Evolutionary conservation across 2,888 invertebrate species (phyloP), one percentile per base, ranked within the genome.

Genomic region (Odontothrips loti): DNA sequence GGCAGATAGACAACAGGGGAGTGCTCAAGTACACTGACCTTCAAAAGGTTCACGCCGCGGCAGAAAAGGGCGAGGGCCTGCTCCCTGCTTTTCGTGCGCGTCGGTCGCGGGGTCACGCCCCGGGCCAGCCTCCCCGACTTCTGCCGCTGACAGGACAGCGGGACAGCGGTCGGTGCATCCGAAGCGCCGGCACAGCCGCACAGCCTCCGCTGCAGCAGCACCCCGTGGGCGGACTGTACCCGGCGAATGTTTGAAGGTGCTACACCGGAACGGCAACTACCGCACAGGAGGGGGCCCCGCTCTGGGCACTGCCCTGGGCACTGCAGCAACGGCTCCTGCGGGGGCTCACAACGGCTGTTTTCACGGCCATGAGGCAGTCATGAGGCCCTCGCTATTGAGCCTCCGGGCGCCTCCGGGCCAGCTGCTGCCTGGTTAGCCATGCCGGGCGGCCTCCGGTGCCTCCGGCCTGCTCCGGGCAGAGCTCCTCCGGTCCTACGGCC

Each of bases 11-110:
- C 68, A 75, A 75, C 27, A 75, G 12, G 58, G 68, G 68, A 23
- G 68, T 68, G n/a, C 68, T 68, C 68, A 23, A 75, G 68, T 75
- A 75, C 68, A 75, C 23, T 75, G 68, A 75, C 68, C 68, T 75
- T 75, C 68, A 75, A 75, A 75, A 75, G 12, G 68, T 12, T 17
- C 58, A 15, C 58, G 51, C 51, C 58, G 58, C 58, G 58, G 20
- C 17, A 58, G 58, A 27, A 27, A 11, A 27, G 23, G 27, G 1
- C 68, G 68, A 2, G 20, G 11, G 68, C 12, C 23, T 11, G 23
- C 8, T 0, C 1, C n/a, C n/a, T 68, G 23, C 23, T 8, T 23
- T 23, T 68, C 15, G 9, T 10, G 1, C 6, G 6, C 51, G 51
- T 51, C 6, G 51, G 34, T 43, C 34, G 34, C 3, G 34, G 6